Evolutionary conservation across 2,888 invertebrate species (phyloP).

Genomic region (Ashinkailepas kermadecensis): DNA sequence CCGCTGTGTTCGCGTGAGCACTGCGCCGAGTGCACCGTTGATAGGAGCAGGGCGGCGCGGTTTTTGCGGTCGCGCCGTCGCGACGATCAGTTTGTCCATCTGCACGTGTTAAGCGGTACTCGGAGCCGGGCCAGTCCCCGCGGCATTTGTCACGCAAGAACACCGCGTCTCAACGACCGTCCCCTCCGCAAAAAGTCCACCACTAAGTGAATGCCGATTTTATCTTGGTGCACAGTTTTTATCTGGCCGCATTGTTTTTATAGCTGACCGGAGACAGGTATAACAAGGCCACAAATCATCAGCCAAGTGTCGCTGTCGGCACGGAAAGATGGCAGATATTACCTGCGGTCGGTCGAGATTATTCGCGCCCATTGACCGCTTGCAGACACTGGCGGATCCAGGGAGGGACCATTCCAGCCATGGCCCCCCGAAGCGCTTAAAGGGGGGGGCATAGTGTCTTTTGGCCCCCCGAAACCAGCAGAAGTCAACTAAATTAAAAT

Average conservation of each 20-base stretch:
- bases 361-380: background rate
- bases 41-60: no score
- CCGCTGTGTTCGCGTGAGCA: no score
- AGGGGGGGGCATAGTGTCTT: no score
- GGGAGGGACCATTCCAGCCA: no score
- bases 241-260: background rate
- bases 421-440: no score
- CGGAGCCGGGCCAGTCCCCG: background rate
- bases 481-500: no score
- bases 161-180: background rate
- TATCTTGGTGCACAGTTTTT: background rate
- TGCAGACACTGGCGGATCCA: no score
- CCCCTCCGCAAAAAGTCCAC: slow-evolving; percentile 8
- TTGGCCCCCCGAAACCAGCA: no score
- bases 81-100: no score
- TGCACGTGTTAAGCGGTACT: no score
- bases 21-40: background rate
- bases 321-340: slow-evolving; percentile 2
- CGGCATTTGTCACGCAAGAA: background rate
- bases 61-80: no score
- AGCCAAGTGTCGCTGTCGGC: background rate
- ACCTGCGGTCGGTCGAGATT: slow-evolving; percentile 1
- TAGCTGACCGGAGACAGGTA: background rate
- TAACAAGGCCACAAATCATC: slow-evolving; percentile 18
- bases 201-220: slow-evolving; percentile 11